Evolutionary conservation across 2,797 vertebrate genomes (phyloP), one percentile per base, ranked within the genome.

Genomic region (Podarcis lilfordi): DNA sequence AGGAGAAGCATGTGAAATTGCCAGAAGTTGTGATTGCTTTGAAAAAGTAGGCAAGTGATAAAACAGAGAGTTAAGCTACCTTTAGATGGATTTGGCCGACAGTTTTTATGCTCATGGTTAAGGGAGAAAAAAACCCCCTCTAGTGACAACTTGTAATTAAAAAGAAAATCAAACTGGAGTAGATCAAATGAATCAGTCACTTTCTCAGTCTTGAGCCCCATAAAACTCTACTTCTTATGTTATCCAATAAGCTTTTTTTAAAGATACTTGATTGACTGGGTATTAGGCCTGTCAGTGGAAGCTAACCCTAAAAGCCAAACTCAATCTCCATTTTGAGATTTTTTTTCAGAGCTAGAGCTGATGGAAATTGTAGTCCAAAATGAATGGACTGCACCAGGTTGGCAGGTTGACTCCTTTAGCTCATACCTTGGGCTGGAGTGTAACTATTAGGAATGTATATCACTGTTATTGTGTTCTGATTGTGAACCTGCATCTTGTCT

Each of bases 1-100:
- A 82, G 74, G 86, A 93, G 82, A 76, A 91, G 74, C 84, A 89
- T 59, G 84, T 90, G 59, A 64, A 75, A 74, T 92, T 89, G 40
- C 29, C 59, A 80, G 71, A 29, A 35, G 27, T 85, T 69, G 69
- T 68, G 69, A 43, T 85, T 61, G 29, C 35, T 68, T 82, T 17
- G 43, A n/a, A 80, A 86, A 86, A n/a, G 45, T 61, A 88, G 77
- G 80, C 72, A 0, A 0, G 78, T 74, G 78, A 4, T 2, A 87
- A 87, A 88, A 84, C 68, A 50, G 77, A 82, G 50, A 61, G 86
- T 75, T 74, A 5, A 86, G 74, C 40, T n/a, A 55, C 50, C 29
- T 89, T 83, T 1, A 0, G 59, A 1, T 1, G 71, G 64, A 23
- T 88, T 91, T 90, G 25, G 32, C 32, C 2, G 2, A 59, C 89